A percentile compares a stretch with the other conserved stretches of the same genome.
phyloP scores from a whole-genome alignment of 2,113 vertebrate genomes.

The Pagrus major region DNA sequence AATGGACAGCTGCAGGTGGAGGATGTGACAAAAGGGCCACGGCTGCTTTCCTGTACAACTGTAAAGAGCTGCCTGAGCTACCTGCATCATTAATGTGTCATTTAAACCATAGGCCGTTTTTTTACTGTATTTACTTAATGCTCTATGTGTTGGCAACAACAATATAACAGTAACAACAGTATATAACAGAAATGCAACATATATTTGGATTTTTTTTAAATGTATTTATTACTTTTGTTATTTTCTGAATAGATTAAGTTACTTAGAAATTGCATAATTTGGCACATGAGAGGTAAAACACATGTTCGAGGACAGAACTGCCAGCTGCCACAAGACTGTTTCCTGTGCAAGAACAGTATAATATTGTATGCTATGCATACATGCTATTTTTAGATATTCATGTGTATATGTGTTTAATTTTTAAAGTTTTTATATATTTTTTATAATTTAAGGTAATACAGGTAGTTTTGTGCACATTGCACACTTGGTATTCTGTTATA shows the following conservation, averaged over 20 bases:
- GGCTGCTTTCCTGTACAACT: conserved; percentile 14
- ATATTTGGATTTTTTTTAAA: not conserved
- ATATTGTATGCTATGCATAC: too few relatives aligned
- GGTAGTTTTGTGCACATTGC: too few relatives aligned
- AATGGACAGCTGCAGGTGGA: conserved; percentile 10
- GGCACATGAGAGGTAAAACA: too few relatives aligned
- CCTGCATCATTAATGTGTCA: conserved; percentile 1
- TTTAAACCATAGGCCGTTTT: not conserved
- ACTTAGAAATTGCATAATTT: not conserved
- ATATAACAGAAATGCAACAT: not conserved
- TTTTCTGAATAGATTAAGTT: not conserved
- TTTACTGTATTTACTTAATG: not conserved
- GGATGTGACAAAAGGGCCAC: not conserved
- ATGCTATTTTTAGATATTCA: too few relatives aligned
- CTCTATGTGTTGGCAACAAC: not conserved
- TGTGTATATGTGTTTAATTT: too few relatives aligned
- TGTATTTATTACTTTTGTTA: not conserved
- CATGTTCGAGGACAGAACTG: too few relatives aligned
- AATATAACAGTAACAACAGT: not conserved
- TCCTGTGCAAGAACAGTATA: too few relatives aligned
- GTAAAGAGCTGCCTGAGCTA: not conserved
- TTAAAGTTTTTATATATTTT: too few relatives aligned
- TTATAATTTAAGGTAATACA: too few relatives aligned
- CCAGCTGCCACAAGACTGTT: too few relatives aligned
- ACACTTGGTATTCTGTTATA: too few relatives aligned